Evolutionary conservation across 2,888 invertebrate genomes (phyloP), one percentile per base, ranked within the genome.

Genomic region (Leucophora obtusa): DNA sequence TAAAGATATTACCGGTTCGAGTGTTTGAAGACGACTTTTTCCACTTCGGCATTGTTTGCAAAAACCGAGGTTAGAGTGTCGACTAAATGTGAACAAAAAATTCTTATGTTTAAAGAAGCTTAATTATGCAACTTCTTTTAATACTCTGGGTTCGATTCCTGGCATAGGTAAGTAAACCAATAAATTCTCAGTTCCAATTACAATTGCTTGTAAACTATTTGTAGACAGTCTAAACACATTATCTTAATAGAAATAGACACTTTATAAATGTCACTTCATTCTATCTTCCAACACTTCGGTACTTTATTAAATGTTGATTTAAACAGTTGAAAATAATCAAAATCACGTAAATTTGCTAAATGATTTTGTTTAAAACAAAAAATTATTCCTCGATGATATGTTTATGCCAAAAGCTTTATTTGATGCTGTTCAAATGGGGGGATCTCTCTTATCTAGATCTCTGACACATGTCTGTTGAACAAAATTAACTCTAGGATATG

Each of bases 371-470:
- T 33, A 54, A 62, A 63, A 68, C 28, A 43, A n/a, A 51, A 50
- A 62, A 72, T 47, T 56, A 56, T 71, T 59, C 50, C 63, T 62
- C 69, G 50, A 58, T 65, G 63, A 78, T 56, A 63, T 50, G 24
- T 47, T 33, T 35, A 62, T 77, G 58, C 62, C 75, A 78, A 62
- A 68, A 74, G 66, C n/a, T 53, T 24, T 50, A 1, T 33, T 28
- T 18, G 15, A 51, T 70, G 43, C 58, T 38, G 51, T 56, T 51
- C 47, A 17, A 18, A 33, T 35, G 35, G 15, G 56, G 60, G 69
- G 68, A 69, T 69, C 69, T 54, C 33, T 28, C 56, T 82, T 84
- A 84, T 84, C 84, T 80, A 82, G 84, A 84, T 84, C 78, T 78
- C 35, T 79, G 83, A 76, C 84, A 83, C 82, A 82, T 83, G 84